These are phyloP conservation scores for Onychomys leucogaster DNA, from an alignment of 2,797 vertebrate species.

Conservation along the genomic window DNA sequence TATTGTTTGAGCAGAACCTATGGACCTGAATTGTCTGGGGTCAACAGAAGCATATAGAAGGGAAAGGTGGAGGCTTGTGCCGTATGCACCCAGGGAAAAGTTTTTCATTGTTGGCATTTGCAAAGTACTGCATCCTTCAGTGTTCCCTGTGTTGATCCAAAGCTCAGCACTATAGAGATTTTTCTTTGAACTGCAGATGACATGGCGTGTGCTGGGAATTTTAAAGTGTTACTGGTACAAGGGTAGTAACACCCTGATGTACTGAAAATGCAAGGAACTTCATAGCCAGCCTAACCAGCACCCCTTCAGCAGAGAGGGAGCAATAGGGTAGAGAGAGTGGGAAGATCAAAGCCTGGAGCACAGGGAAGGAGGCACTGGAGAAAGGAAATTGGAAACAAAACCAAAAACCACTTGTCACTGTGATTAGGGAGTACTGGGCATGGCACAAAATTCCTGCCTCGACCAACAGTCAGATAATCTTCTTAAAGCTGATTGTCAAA, in stretches of 20 bases:
- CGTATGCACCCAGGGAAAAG: not conserved
- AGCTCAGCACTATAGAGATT: not conserved
- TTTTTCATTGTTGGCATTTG: not conserved
- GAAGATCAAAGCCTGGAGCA: not conserved
- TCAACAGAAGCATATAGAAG: not conserved
- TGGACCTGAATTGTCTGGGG: not conserved
- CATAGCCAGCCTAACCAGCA: not conserved
- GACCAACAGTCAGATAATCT: not conserved
- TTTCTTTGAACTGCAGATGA: constrained; percentile 19
- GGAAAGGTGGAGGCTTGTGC: not conserved
- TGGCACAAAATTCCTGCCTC: not conserved
- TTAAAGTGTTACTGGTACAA: not conserved
- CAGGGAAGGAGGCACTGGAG: too few species aligned
- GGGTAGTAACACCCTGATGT: not conserved
- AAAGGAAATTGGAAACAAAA: not conserved
- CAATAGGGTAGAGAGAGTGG: not conserved
- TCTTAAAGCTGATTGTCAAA: not conserved
- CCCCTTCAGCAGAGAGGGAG: not conserved
- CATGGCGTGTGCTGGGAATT: not conserved
- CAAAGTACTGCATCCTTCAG: not conserved
- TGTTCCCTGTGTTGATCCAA: not conserved
- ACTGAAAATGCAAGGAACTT: not conserved
- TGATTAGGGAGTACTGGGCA: not conserved
- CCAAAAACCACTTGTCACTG: not conserved
- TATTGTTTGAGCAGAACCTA: not conserved